These are phyloP conservation scores for Thymallus thymallus DNA, from an alignment of 2,113 vertebrate genomes.

Conservation along the genomic window DNA sequence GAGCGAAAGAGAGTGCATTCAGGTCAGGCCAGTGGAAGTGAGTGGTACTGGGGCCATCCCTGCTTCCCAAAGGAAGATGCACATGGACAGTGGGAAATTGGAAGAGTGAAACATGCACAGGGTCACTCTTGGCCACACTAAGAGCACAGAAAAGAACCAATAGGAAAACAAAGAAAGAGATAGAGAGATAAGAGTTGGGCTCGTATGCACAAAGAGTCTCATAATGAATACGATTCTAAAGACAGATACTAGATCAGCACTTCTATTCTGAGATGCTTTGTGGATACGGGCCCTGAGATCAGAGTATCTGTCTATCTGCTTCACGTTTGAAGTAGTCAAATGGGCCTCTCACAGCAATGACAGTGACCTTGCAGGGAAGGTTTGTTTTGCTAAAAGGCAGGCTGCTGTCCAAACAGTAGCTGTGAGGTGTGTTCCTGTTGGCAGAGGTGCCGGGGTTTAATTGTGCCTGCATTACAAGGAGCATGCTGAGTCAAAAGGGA, in stretches of 20 bases:
- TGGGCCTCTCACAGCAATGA: not conserved
- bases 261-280: not conserved
- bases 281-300: too few species aligned
- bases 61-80: slow-evolving; percentile 2
- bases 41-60: slow-evolving; percentile 25
- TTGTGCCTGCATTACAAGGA: slow-evolving; percentile 39
- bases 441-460: slow-evolving; percentile 29
- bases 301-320: not conserved
- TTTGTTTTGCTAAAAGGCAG: slow-evolving; percentile 25
- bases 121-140: slow-evolving; percentile 17
- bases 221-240: too few species aligned
- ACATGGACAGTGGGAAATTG: not conserved
- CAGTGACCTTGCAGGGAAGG: slow-evolving; percentile 42
- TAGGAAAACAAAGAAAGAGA: slow-evolving; percentile 13
- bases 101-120: not conserved
- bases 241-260: not conserved
- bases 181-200: not conserved
- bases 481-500: slow-evolving; percentile 12
- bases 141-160: slow-evolving; percentile 22
- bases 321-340: not conserved
- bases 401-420: slow-evolving; percentile 25
- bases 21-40: not conserved
- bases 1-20: slow-evolving; percentile 14
- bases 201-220: too few species aligned
- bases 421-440: slow-evolving; percentile 1